Evolutionary conservation across 2,113 vertebrate species (phyloP).

Genomic region (Caretta caretta): DNA sequence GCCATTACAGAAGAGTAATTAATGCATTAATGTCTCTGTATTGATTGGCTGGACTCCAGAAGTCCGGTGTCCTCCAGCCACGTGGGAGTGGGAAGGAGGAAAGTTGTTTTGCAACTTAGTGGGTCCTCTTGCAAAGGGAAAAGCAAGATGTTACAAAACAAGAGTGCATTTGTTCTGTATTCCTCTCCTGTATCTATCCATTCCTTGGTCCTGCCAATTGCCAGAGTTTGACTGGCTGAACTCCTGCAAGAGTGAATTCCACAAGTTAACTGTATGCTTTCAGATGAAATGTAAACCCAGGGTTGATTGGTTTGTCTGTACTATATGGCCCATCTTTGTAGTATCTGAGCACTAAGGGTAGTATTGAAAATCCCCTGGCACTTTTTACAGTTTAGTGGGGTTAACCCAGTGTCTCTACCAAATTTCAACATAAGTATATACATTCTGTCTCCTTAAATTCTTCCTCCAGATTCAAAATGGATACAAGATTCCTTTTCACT

Average conservation of each 20-base stretch:
- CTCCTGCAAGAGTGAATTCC: neutral
- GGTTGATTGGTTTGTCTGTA: neutral
- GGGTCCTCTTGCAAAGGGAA: neutral
- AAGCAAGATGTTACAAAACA: neutral
- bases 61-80: neutral
- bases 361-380: neutral
- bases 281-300: neutral
- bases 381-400: neutral
- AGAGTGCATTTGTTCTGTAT: neutral
- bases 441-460: too few relatives aligned
- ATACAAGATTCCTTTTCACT: too few relatives aligned
- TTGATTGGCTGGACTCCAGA: conserved; percentile 1
- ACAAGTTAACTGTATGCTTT: neutral
- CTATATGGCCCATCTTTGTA: neutral
- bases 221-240: neutral
- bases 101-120: neutral
- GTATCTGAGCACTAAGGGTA: neutral
- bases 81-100: neutral
- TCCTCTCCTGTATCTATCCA: neutral
- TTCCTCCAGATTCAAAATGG: too few relatives aligned
- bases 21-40: conserved; percentile 22
- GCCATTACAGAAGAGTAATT: conserved; percentile 64
- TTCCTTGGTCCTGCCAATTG: accelerated
- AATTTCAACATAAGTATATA: neutral
- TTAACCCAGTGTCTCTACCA: neutral